Conservation (phyloP, 2,113 vertebrate species). For the Colius striatus region DNA sequence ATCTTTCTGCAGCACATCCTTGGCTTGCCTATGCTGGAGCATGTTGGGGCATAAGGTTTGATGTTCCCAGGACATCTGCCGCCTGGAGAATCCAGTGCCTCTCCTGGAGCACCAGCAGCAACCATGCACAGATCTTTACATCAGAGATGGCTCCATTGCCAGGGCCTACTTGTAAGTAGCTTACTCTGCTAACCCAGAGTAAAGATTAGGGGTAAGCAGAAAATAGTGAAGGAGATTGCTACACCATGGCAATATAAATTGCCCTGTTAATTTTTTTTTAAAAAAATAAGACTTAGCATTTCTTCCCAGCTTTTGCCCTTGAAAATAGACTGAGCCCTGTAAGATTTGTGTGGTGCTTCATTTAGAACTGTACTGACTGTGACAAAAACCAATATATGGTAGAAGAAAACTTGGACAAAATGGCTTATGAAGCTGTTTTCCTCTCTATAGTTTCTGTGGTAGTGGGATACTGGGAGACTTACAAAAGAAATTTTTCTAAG, state of each 20-base stretch:
- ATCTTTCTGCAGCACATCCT: accelerated
- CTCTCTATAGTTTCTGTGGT: neutral
- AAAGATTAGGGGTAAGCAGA: neutral
- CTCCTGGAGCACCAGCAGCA: accelerated
- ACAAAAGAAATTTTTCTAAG: neutral
- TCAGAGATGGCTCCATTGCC: neutral
- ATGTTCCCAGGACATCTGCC: neutral
- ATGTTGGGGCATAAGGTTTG: accelerated
- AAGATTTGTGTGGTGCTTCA: neutral
- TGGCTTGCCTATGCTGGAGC: neutral
- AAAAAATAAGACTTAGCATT: neutral
- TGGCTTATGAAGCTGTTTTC: neutral
- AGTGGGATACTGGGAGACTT: neutral
- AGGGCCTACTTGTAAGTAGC: neutral
- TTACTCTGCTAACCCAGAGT: neutral
- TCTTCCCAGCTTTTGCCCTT: neutral
- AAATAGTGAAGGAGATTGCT: neutral
- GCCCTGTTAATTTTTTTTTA: neutral
- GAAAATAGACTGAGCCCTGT: constrained; percentile 9
- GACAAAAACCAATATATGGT: neutral
- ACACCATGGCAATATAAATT: neutral
- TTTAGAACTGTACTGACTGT: neutral
- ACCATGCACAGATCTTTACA: accelerated
- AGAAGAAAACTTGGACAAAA: neutral
- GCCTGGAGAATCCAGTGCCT: neutral